Evolutionary conservation across 1,140 invertebrate genomes (phyloP), one percentile per base, ranked within the genome.

Genomic region (Teleopsis dalmanni): DNA sequence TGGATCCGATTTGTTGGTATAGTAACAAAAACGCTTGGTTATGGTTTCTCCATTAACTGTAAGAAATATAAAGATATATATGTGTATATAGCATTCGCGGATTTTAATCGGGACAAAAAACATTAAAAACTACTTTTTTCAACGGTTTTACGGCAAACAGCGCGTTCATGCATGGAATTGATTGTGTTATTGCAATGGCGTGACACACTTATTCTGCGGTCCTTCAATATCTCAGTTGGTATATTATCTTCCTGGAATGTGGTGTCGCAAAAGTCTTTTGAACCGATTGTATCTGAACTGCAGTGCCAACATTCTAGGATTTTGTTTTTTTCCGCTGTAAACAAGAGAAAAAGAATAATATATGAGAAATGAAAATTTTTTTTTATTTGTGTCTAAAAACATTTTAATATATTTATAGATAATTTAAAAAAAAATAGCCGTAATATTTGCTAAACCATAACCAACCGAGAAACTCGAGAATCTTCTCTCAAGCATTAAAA

Each of bases 1-100:
- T 10, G 59, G 51, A 54, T 67, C 66, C 14, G 65, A 60, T 18
- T 68, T 61, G 50, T 68, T 67, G 47, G 67, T 70, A 43, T 67
- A 70, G 48, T 66, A 70, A 40, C 67, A 70, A 38, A 67, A 70
- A 13, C 67, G 67, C 44, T 65, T 70, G 18, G 63, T 61, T 0
- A 70, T 49, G 0, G 46, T 26, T 35, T 70, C 65, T 34, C 66
- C 67, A 52, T 70, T 60, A 29, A 45, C 66, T 70, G 27, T 23
- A 46, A 36, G 8, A 25, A 8, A 40, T 23, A 36, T 8, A 38
- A 48, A 38, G 18, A 27, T 13, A 3, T 33, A 19, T 42, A 16
- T 16, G 34, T 36, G 16, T 25, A 46, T 35, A 22, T 19, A 19
- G 21, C 4, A 33, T 16, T 31, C 14, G 13, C 18, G 19, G 7